Evolutionary conservation across 2,888 invertebrate species (phyloP).

Genomic region (Pandemis cinnamomeana): DNA sequence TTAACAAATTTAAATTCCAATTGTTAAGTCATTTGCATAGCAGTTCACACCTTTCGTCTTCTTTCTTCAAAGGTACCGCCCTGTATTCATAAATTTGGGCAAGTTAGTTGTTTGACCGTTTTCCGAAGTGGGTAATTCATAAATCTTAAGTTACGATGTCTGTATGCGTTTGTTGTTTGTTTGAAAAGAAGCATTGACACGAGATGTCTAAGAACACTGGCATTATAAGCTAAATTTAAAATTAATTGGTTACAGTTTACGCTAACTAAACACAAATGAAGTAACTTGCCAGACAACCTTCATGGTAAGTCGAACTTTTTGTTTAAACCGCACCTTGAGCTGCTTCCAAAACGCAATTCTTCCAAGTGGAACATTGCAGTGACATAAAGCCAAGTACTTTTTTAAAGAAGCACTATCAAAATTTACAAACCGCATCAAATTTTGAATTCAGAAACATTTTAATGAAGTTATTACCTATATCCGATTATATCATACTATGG

Average conservation of each 20-base stretch:
- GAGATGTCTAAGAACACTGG: neutral
- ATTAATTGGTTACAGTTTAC: conserved; percentile 14
- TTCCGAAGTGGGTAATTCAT: neutral
- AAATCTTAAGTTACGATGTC: neutral
- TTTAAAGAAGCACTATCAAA: neutral
- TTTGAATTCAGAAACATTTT: neutral
- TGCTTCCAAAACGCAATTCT: conserved; percentile 43
- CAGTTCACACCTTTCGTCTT: neutral
- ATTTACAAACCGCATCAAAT: neutral
- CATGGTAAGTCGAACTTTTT: conserved; percentile 47
- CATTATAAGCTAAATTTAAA: neutral
- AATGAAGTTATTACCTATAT: neutral
- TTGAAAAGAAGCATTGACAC: neutral
- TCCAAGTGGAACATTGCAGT: conserved; percentile 28
- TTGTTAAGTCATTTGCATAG: conserved; percentile 16
- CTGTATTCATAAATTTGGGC: neutral
- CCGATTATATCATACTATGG: neutral
- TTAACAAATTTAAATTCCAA: neutral
- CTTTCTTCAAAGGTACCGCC: conserved; percentile 8
- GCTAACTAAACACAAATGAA: conserved; percentile 20
- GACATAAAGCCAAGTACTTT: conserved; percentile 31
- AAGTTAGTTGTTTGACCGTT: conserved; percentile 2
- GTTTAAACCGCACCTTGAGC: conserved; percentile 48
- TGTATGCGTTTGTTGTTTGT: neutral
- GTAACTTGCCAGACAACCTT: conserved; percentile 47